These are phyloP conservation scores for Parapristionchus giblindavisi DNA, from an alignment of 2,888 invertebrate genomes.

Conservation along the genomic window DNA sequence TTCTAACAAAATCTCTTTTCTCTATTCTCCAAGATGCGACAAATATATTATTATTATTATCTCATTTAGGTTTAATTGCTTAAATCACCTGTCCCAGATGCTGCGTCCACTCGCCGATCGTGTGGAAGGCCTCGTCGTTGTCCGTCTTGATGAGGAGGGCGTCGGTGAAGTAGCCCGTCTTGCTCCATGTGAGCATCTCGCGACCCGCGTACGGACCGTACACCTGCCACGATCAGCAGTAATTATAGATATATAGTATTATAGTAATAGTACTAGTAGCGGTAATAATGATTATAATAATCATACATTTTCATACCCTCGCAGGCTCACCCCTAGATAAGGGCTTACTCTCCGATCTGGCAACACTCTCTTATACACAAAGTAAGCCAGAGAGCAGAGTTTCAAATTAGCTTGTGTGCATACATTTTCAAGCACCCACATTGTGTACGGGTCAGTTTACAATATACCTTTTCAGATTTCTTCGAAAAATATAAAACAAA, in stretches of 20 bases:
- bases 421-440: no score
- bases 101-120: constrained; percentile 47
- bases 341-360: no score
- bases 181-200: constrained; percentile 88
- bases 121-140: constrained; percentile 75
- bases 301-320: neutral
- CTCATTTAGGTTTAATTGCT: no score
- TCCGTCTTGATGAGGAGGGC: constrained; percentile 85
- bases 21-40: no score
- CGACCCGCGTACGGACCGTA: constrained; percentile 83
- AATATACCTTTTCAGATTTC: no score
- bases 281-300: neutral
- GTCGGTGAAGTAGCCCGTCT: constrained; percentile 83
- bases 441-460: no score
- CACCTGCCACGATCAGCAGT: neutral
- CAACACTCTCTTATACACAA: no score
- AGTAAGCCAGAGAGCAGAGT: no score
- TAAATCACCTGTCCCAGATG: neutral
- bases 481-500: no score
- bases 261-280: neutral
- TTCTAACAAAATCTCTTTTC: no score
- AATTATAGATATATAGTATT: neutral
- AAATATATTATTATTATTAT: no score
- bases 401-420: no score
- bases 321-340: neutral